Evolutionary conservation across 2,797 vertebrate species (phyloP).

Genomic region (Ceryle rudis): DNA sequence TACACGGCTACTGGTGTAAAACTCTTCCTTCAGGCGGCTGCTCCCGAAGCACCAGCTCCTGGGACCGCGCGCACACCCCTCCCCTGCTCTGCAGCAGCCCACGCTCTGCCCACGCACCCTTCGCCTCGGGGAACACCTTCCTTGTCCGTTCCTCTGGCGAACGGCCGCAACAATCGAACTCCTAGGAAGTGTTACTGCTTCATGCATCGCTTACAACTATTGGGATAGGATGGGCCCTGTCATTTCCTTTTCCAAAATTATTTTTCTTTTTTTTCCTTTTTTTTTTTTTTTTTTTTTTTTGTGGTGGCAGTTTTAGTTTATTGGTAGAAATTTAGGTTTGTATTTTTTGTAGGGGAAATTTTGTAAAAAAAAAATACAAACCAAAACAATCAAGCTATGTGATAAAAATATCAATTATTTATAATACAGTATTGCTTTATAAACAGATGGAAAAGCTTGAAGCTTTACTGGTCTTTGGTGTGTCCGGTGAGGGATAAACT

Average conservation of each 20-base stretch:
- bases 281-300: no score
- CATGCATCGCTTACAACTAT: not conserved
- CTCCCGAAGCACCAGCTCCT: not conserved
- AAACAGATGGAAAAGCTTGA: constrained; percentile 83
- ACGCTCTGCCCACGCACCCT: rapidly evolving
- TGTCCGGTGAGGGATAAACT: constrained; percentile 78
- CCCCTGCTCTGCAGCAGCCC: not conserved
- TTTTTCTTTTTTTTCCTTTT: no score
- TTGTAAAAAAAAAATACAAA: no score
- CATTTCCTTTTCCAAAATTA: constrained; percentile 43
- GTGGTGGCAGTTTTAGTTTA: no score
- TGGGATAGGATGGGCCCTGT: constrained; percentile 64
- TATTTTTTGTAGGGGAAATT: no score
- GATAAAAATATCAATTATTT: constrained; percentile 82
- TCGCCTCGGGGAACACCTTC: constrained; percentile 23
- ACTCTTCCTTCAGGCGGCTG: not conserved
- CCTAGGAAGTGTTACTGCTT: constrained; percentile 34
- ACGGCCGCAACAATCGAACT: not conserved
- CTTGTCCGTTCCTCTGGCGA: not conserved
- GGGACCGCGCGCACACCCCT: not conserved
- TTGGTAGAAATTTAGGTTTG: no score
- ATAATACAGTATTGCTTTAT: constrained; percentile 90
- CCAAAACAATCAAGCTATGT: constrained; percentile 78
- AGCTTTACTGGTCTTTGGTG: constrained; percentile 90
- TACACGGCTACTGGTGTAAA: not conserved